phyloP scores from a whole-genome alignment of 2,797 vertebrate genomes.

The Todus mexicanus region DNA sequence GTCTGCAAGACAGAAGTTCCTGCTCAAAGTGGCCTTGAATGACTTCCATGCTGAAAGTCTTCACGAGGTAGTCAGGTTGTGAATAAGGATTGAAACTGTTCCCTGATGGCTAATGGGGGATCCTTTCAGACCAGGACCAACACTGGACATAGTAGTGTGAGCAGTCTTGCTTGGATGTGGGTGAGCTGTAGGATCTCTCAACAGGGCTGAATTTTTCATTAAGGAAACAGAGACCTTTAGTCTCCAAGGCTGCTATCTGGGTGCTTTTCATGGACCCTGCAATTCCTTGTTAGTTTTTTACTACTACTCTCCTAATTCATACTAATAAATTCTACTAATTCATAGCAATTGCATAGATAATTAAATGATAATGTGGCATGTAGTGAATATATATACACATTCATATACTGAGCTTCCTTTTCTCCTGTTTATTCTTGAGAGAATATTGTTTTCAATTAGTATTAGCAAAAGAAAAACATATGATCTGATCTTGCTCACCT shows the following conservation, averaged over 20 bases:
- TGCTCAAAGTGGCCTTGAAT: neutral
- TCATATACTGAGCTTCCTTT: neutral
- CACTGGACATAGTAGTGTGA: neutral
- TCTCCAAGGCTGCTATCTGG: neutral
- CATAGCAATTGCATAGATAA: neutral
- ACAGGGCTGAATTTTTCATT: neutral
- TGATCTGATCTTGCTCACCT: neutral
- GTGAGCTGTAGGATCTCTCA: neutral
- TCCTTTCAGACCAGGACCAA: neutral
- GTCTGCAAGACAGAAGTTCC: neutral
- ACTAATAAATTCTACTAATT: neutral
- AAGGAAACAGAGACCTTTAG: neutral
- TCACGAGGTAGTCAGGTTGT: neutral
- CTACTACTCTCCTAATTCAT: neutral
- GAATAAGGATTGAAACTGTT: neutral
- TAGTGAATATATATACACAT: neutral
- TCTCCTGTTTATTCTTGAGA: neutral
- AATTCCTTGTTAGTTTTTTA: neutral
- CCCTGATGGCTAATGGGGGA: neutral
- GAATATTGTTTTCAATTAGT: neutral
- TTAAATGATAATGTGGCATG: neutral
- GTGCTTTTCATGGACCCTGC: neutral
- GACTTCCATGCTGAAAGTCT: neutral
- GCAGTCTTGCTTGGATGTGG: accelerated
- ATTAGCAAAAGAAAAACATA: neutral